Base-by-base conservation (phyloP, 1,140 invertebrate genomes). In the Aplysia californica region DNA sequence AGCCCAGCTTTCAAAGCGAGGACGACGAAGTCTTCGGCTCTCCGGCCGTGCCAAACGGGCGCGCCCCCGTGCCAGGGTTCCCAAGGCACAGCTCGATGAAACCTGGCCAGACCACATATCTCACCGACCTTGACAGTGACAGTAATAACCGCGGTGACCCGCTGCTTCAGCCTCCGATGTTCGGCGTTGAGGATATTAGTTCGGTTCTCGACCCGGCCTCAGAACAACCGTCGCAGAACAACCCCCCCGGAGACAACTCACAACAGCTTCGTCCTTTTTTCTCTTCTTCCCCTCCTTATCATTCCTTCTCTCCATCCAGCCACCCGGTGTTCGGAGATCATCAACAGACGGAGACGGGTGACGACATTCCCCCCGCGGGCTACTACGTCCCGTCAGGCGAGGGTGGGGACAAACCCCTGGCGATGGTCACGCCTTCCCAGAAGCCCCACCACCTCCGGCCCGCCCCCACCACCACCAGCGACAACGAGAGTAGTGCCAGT, bases 171-270 rank as follows among this genome's bases (percentile, higher is more conserved):
- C 6, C 44, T n/a, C 75, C 77, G 18, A 80, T 79, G 21, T 84
- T 84, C 55, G 70, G 72, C 36, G 56, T 82, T 10, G 78, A 80
- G 61, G 85, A 87, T 76, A 84, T 88, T 74, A 87, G 86, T 72
- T 88, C 87, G 21, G 87, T 88, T 35, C 69, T 84, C 58, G 85
- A 83, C 33, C 83, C 84, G 5, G 77, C 80, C 33, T 83, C 81
- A 39, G 73, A 76, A 33, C 67, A 77, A 3, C 59, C 50, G 6
- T 72, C 61, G 10, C 58, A 55, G 29, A 58, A 33, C 6, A n/a
- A n/a, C n/a, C n/a, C n/a, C n/a, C n/a, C n/a, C n/a, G n/a, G n/a
- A n/a, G n/a, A n/a, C n/a, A n/a, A n/a, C n/a, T n/a, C n/a, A n/a
- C n/a, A n/a, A n/a, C n/a, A n/a, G n/a, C n/a, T n/a, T n/a, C n/a